Percentiles rank a stretch among this genome's conserved stretches.
phyloP scores from a whole-genome alignment of 2,797 vertebrate genomes.

The Pempheris klunzingeri region DNA sequence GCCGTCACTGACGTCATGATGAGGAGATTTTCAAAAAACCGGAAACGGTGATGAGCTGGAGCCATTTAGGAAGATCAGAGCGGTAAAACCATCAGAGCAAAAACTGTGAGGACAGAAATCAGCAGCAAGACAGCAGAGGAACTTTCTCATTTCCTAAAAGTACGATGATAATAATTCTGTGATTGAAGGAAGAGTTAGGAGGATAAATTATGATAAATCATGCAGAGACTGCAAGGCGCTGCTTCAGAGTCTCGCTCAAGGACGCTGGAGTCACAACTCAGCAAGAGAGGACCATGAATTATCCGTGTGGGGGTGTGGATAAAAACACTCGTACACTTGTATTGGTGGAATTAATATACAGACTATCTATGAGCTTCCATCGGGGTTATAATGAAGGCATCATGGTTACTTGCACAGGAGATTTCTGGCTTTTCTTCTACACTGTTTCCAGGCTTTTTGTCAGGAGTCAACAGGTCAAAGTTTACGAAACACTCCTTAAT shows the following conservation, averaged over 20 bases:
- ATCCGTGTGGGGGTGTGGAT: no score
- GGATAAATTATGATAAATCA: background rate
- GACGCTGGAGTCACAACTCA: no score
- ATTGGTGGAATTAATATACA: no score
- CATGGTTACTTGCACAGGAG: background rate
- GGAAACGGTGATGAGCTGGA: no score
- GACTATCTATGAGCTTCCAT: no score
- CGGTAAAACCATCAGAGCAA: background rate
- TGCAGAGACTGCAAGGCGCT: background rate
- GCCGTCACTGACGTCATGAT: background rate
- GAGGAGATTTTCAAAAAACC: background rate
- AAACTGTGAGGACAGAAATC: constrained; percentile 1
- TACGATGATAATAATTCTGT: background rate
- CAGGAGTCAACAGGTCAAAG: background rate
- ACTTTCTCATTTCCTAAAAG: background rate
- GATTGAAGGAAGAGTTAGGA: no score
- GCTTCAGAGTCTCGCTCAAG: no score
- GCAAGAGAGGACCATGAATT: no score
- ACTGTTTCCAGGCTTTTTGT: background rate
- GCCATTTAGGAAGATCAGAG: no score
- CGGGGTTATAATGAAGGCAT: background rate
- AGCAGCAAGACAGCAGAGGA: background rate
- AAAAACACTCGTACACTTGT: no score
- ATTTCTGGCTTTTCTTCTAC: background rate
- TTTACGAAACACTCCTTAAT: background rate